phyloP scores from a whole-genome alignment of 1,140 invertebrate species.

The Lepidotrigona ventralis region DNA sequence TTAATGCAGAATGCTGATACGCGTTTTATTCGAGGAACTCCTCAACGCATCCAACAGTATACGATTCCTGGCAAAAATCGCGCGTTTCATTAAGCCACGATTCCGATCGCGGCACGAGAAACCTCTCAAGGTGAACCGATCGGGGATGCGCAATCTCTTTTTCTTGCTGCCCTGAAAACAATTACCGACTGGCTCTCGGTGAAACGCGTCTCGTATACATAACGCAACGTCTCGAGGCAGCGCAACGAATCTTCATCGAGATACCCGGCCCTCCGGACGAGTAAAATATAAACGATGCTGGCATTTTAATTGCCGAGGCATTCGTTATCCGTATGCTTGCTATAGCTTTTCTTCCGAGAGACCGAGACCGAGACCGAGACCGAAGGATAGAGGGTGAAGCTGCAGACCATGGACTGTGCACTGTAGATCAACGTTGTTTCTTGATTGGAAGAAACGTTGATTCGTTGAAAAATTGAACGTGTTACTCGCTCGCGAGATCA shows the following conservation, averaged over 20 bases:
- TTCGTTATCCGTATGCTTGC: neutral
- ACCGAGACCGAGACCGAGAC: neutral
- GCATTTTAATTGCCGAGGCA: slow-evolving; percentile 26
- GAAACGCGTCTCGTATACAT: slow-evolving; percentile 18
- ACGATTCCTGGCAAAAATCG: slow-evolving; percentile 26
- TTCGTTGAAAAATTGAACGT: neutral
- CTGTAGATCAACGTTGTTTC: neutral
- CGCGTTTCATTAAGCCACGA: slow-evolving; percentile 43
- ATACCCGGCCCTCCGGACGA: slow-evolving; percentile 5
- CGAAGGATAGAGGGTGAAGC: too few species aligned
- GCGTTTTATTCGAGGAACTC: neutral
- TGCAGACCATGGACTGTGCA: neutral
- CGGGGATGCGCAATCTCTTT: slow-evolving; percentile 36
- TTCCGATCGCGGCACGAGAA: slow-evolving; percentile 12
- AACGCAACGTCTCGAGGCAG: neutral
- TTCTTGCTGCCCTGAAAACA: slow-evolving; percentile 32
- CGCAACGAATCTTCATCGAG: slow-evolving; percentile 41
- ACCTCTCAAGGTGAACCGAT: slow-evolving; percentile 37
- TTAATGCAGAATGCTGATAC: too few species aligned
- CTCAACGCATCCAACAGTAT: slow-evolving; percentile 8
- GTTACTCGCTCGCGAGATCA: neutral
- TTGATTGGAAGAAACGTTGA: neutral
- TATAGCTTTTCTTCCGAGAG: neutral
- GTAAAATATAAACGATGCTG: slow-evolving; percentile 36
- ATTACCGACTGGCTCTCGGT: slow-evolving; percentile 21